Percentiles rank a stretch among this genome's conserved stretches.
Evolutionary conservation across 1,140 invertebrate genomes (phyloP).

Genomic region (Pemphigus obesinymphae): DNA sequence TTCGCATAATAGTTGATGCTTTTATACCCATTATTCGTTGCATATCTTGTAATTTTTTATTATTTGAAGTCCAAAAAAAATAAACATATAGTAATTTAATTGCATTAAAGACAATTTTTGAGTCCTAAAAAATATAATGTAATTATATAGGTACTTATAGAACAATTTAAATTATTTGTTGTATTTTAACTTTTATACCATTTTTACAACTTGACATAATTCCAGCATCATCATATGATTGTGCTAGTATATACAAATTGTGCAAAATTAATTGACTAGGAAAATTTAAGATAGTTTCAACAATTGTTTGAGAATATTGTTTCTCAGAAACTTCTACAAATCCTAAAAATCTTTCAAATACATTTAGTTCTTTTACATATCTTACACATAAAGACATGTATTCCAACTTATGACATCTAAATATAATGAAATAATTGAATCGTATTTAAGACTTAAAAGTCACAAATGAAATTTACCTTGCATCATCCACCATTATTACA

Average conservation of each 20-base stretch:
- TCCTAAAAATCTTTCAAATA: neutral
- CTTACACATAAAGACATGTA: neutral
- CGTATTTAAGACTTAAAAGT: too few species aligned
- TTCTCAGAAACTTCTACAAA: neutral
- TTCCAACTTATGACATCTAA: slow-evolving; percentile 4
- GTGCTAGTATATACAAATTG: neutral
- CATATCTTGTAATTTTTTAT: neutral
- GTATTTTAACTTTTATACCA: neutral
- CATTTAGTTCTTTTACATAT: neutral
- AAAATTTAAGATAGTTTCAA: neutral
- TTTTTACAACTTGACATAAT: neutral
- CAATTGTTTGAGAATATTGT: neutral
- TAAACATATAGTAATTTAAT: too few species aligned
- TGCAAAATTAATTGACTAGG: neutral
- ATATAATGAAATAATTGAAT: too few species aligned
- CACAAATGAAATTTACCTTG: too few species aligned
- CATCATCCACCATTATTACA: too few species aligned
- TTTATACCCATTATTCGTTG: neutral
- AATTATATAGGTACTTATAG: too few species aligned
- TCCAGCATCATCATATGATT: neutral
- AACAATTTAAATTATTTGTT: too few species aligned
- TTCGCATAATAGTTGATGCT: neutral
- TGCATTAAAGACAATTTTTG: too few species aligned
- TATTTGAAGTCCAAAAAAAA: neutral
- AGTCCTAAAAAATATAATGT: too few species aligned